Base-by-base conservation (phyloP, 2,888 invertebrate genomes). In the Timema cristinae region DNA sequence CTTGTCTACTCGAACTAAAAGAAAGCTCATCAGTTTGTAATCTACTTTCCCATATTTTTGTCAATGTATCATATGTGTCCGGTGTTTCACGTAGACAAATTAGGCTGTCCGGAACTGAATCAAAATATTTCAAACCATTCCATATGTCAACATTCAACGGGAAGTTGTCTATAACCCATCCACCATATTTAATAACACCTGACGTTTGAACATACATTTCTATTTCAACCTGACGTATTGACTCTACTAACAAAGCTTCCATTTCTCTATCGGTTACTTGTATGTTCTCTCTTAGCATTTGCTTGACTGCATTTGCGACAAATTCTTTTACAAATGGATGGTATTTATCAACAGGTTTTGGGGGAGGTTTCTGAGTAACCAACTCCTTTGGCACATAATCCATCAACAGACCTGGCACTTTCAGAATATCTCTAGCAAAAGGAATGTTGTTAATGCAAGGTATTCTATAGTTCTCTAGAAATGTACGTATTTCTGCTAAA, bases 101-200 rank as follows among this genome's bases (percentile, higher is more conserved):
- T 15, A 63, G 32, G 7, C 32, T 9, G 48, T 63, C 63, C 10
- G 63, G 63, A 15, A 63, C 47, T 7, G 11, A 15, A 9, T 63
- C n/a, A 48, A 47, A 47, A 47, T 63, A 32, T 48, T 63, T 13
- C 48, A 63, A 63, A 63, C 32, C 13, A 13, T 63, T 2, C 63
- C 63, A 63, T 9, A 47, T 8, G 48, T 15, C 63, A 11, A 11
- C 32, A 9, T 47, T 9, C 48, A 63, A 47, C 1, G 13, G 7
- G 48, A 63, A 63, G 47, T 47, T 48, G 11, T 63, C 63, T 0
- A 63, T 47, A 63, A 63, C 16, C 63, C 63, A 63, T 13, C 63
- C 63, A 32, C 63, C 63, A 47, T 63, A 32, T 48, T 63, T 63
- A n/a, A 63, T 13, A 47, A 11, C 32, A n/a, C 63, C 63, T 6